Conservation (phyloP, 2,797 vertebrate species). For the Eidolon dupreanum region DNA sequence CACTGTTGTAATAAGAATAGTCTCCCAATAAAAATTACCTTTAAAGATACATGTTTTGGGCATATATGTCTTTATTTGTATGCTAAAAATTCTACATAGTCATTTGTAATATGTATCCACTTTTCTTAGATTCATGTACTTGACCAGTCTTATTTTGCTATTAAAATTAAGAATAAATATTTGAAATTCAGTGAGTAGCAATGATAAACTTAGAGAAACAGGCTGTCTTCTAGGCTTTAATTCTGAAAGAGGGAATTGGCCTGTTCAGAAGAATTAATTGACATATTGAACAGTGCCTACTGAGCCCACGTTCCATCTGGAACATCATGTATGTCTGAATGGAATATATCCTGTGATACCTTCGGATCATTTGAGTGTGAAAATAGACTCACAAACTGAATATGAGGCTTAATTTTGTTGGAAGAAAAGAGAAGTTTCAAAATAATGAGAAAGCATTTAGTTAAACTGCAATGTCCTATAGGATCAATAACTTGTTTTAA, state of each 20-base stretch:
- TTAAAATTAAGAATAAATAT: neutral
- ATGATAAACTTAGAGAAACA: neutral
- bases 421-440: neutral
- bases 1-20: neutral
- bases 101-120: neutral
- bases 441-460: neutral
- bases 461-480: neutral
- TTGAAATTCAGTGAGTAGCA: neutral
- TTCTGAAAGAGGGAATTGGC: neutral
- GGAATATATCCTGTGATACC: neutral
- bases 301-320: neutral
- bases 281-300: neutral
- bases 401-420: neutral
- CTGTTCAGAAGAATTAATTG: neutral
- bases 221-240: neutral
- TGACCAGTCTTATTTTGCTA: neutral
- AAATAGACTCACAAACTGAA: neutral
- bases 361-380: neutral
- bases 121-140: neutral
- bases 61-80: neutral
- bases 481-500: neutral
- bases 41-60: neutral
- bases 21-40: neutral
- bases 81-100: neutral
- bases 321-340: neutral